These are phyloP conservation scores for Meta bourneti DNA, from an alignment of 2,888 invertebrate genomes.

Conservation along the genomic window DNA sequence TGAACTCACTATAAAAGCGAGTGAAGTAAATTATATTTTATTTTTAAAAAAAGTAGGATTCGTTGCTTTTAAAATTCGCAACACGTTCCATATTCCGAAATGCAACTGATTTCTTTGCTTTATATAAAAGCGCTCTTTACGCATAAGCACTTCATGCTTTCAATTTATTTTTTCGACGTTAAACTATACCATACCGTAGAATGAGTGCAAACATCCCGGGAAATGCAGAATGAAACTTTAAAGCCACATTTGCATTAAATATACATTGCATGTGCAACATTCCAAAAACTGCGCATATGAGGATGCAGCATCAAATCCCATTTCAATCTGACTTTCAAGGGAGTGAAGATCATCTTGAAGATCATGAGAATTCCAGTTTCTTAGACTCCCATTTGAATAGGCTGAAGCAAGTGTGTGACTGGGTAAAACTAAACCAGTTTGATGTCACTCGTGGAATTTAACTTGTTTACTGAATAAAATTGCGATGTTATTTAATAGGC, in stretches of 20 bases:
- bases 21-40: not conserved
- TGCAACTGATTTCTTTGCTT: not conserved
- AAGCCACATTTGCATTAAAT: not conserved
- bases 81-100: not conserved
- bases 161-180: not conserved
- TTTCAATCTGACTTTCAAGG: not conserved
- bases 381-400: not conserved
- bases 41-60: not conserved
- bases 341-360: not conserved
- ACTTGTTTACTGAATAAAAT: slow-evolving; percentile 1
- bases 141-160: not conserved
- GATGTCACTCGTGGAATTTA: not conserved
- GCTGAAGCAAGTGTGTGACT: not conserved
- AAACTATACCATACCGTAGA: not conserved
- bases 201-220: not conserved
- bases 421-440: not conserved
- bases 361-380: not conserved
- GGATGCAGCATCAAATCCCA: not conserved
- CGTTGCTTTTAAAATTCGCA: not conserved
- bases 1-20: not conserved
- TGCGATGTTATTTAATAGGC: not conserved
- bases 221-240: not conserved
- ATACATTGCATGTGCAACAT: not conserved
- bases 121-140: not conserved
- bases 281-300: not conserved